Base-by-base conservation (phyloP, 2,797 vertebrate species). In the Tauraco hartlaubi region DNA sequence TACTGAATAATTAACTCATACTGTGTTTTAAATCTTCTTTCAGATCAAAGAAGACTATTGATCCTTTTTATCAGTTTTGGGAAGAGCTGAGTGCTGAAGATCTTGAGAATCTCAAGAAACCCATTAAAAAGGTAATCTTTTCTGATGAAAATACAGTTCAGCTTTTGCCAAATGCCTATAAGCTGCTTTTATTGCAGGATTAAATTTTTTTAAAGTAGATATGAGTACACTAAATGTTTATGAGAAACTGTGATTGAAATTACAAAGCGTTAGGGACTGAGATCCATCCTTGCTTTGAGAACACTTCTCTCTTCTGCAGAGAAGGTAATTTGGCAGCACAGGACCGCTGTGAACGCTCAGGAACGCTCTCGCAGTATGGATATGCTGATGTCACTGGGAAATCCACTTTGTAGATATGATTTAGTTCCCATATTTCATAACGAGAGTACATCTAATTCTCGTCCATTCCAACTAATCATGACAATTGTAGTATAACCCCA, bases 41-140 rank as follows among this genome's bases (percentile, higher is more conserved):
- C 96, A 99, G 99, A 95, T 99, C 99, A 43, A 98, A 99, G 94
- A 98, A 98, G 83, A 94, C 98, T 49, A 98, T 99, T 23, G 98
- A 99, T 85, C 98, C 99, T 6, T 74, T 99, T 69, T 99, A 99
- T 95, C 99, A 99, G 96, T 98, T 98, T 31, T 99, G 99, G 99
- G 99, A 99, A 96, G 99, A 99, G 76, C 88, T 98, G 17, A 97
- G 96, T 37, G 98, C 98, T 56, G 98, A 98, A 35, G 98, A 99
- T 69, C 95, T 98, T 55, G 97, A 97, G 49, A 94, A 97, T 56
- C 86, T 97, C 28, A 98, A 96, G 94, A 97, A 97, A 82, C 89
- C 97, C 12, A 69, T 78, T 51, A 97, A 68, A 74, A 98, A 98
- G 98, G 99, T 99, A 96, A 97, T 78, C 6, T 63, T 43, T 37